phyloP scores from a whole-genome alignment of 2,888 invertebrate species.

The Epicampocera succincta region DNA sequence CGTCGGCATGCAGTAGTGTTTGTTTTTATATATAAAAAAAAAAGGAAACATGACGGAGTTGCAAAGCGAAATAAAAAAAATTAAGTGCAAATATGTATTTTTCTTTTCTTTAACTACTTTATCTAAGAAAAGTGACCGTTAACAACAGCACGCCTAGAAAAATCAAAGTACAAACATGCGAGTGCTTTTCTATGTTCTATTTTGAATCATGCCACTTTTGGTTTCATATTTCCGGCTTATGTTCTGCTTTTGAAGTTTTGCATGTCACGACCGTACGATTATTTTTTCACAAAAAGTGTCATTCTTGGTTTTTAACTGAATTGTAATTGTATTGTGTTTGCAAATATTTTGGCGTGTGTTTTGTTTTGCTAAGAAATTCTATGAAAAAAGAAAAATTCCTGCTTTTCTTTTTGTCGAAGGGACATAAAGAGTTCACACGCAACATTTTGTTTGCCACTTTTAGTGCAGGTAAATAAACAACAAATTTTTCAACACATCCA shows the following conservation, averaged over 20 bases:
- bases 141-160: background rate
- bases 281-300: slow-evolving; percentile 18
- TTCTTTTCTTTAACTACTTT: background rate
- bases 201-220: slow-evolving; percentile 20
- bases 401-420: slow-evolving; percentile 1
- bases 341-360: slow-evolving; percentile 27
- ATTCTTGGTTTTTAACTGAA: slow-evolving; percentile 1
- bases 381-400: background rate
- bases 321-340: slow-evolving; percentile 24
- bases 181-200: background rate
- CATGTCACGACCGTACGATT: slow-evolving; percentile 65
- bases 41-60: background rate
- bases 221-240: slow-evolving; percentile 45
- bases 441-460: slow-evolving; percentile 12
- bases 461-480: slow-evolving; percentile 37
- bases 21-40: background rate
- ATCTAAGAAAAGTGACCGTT: background rate
- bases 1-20: slow-evolving; percentile 21
- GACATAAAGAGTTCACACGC: slow-evolving; percentile 46
- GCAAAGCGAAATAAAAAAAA: background rate
- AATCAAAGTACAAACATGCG: background rate
- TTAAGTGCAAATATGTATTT: slow-evolving; percentile 17
- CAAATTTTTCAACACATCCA: background rate
- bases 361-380: slow-evolving; percentile 3
- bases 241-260: slow-evolving; percentile 46